Percentiles rank a stretch among this genome's conserved stretches.
Conservation (phyloP, 2,888 invertebrate genomes). For the Chloroclysta siterata region DNA sequence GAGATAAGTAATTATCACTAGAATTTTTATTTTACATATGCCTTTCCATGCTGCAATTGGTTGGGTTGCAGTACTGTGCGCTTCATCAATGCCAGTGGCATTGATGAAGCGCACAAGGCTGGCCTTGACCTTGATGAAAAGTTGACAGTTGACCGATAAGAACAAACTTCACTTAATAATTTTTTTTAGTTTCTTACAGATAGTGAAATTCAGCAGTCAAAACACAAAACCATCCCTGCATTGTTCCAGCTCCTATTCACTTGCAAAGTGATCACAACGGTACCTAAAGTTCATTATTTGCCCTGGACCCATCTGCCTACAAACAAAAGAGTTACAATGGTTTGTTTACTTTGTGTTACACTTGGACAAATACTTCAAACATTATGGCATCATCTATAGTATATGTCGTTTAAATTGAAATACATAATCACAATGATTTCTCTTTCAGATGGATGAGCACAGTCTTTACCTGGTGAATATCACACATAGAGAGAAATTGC, state of each 20-base stretch:
- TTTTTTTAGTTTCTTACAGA: constrained; percentile 85
- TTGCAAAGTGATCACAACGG: constrained; percentile 83
- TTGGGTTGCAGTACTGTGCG: too few relatives aligned
- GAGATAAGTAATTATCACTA: too few relatives aligned
- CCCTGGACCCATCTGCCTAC: constrained; percentile 83
- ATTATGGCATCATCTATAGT: too few relatives aligned
- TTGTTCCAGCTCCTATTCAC: constrained; percentile 89
- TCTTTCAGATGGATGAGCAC: constrained; percentile 78
- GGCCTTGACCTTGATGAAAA: too few relatives aligned
- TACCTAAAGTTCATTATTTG: constrained; percentile 87
- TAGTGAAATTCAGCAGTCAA: constrained; percentile 82
- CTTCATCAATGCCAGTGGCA: too few relatives aligned
- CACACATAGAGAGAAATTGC: constrained; percentile 85
- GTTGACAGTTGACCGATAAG: too few relatives aligned
- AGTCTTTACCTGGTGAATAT: constrained; percentile 87
- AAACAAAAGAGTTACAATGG: constrained; percentile 61
- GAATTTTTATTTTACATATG: too few relatives aligned
- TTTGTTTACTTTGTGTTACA: constrained; percentile 39
- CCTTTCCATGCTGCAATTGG: too few relatives aligned
- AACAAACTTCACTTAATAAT: constrained; percentile 18
- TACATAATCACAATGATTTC: neutral
- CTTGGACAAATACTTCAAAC: too few relatives aligned
- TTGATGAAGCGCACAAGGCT: too few relatives aligned
- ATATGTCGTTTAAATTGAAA: too few relatives aligned
- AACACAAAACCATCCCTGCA: constrained; percentile 85